Percentiles rank a stretch among this genome's conserved stretches.
These are phyloP conservation scores for Odontomyia ornata DNA, from an alignment of 2,888 invertebrate genomes.

Conservation along the genomic window DNA sequence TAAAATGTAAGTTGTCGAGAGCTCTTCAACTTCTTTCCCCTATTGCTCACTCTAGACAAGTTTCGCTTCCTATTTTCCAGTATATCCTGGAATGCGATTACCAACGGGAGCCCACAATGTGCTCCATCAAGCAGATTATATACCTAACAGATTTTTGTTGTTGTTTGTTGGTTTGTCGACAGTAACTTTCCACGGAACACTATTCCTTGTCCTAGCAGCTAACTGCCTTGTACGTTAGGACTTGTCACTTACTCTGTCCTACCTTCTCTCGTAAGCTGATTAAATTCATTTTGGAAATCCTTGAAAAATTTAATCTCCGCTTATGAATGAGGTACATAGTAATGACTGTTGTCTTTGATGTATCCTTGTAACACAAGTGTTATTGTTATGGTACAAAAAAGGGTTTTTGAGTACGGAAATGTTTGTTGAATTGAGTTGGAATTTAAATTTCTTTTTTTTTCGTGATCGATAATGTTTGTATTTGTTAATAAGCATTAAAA, in stretches of 20 bases:
- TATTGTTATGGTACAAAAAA: no score
- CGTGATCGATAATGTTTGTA: no score
- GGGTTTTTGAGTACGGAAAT: no score
- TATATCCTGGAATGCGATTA: conserved; percentile 27
- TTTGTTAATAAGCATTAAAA: no score
- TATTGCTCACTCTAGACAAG: neutral
- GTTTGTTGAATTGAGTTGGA: no score
- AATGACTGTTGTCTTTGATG: neutral
- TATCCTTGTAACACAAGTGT: neutral
- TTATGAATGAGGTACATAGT: conserved; percentile 8
- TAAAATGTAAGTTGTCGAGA: neutral
- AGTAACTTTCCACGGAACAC: no score
- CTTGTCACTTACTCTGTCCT: neutral
- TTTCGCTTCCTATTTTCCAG: neutral
- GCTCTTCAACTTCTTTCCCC: neutral
- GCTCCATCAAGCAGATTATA: conserved; percentile 37
- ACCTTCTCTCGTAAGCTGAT: conserved; percentile 25
- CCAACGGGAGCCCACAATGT: conserved; percentile 25
- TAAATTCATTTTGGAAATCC: conserved; percentile 31
- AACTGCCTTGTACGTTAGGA: neutral
- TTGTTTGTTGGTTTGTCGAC: conserved; percentile 21
- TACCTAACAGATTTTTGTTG: conserved; percentile 35
- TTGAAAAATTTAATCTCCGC: conserved; percentile 37
- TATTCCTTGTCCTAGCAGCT: no score
- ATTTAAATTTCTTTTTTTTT: no score